Evolutionary conservation across 2,888 invertebrate species (phyloP), one percentile per base, ranked within the genome.

Genomic region (Synanthedon vespiformis): DNA sequence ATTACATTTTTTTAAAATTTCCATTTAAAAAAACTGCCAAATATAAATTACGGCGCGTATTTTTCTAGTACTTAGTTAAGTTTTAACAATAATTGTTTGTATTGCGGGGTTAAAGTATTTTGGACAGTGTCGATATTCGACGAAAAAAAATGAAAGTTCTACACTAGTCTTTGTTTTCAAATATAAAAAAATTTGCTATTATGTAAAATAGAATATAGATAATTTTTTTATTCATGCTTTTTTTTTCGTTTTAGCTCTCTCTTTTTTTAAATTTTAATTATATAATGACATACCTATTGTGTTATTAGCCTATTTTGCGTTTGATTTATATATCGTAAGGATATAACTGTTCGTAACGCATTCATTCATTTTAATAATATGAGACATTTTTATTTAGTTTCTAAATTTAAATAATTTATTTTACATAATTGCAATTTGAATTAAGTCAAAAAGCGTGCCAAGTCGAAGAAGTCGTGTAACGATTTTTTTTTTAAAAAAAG

Each of bases 371-470:
- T 54, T 49, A 50, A 48, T 11, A 13, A 0, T 14, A 44, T 41
- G 6, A 5, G 5, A 22, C 22, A n/a, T 41, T n/a, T 44, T 44
- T 44, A 44, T 44, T 44, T 12, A 44, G 22, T 22, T 44, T 44
- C 5, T 44, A 13, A 8, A 10, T 44, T 44, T 13, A 14, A 13
- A 41, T n/a, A 41, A 44, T 44, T 44, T 44, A 44, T 8, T 44
- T 44, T 44, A 44, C 14, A 44, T 44, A 44, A 44, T 44, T 70
- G 67, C 67, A 67, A 69, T 60, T 61, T 54, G 49, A 51, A 57
- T 64, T 56, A 61, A 81, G 81, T 82, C 83, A 80, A 69, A 22
- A 67, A 65, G 74, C 68, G 84, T 85, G 85, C 85, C 85, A 85
- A 85, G 5, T 5, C 5, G 5, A 10, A 34, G 6, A 34, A 34